Percentiles rank a stretch among this genome's conserved stretches.
These are phyloP conservation scores for Calidris pygmaea DNA, from an alignment of 2,113 vertebrate genomes.

Conservation along the genomic window DNA sequence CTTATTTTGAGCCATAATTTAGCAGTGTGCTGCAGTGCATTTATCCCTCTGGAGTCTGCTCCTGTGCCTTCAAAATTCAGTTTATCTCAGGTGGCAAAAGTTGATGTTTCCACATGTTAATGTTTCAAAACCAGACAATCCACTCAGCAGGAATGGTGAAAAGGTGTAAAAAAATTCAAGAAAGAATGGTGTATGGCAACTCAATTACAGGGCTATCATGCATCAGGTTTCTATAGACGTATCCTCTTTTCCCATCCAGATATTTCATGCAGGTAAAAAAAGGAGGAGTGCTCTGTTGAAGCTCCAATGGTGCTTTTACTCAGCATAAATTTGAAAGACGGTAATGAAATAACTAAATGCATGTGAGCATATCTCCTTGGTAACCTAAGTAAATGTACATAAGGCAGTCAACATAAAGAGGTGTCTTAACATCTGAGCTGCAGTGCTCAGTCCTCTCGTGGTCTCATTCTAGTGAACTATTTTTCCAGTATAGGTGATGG, in stretches of 20 bases:
- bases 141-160: not conserved
- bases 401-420: not conserved
- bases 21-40: not conserved
- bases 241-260: not conserved
- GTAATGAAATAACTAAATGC: not conserved
- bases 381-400: not conserved
- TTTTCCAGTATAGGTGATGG: not conserved
- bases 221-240: not conserved
- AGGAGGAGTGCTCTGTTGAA: not conserved
- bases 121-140: not conserved
- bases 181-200: not conserved
- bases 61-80: accelerated
- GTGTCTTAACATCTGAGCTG: not conserved
- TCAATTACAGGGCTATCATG: not conserved
- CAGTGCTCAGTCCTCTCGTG: not conserved
- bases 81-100: not conserved
- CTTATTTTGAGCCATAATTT: not conserved
- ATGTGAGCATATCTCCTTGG: not conserved
- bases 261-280: not conserved
- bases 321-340: not conserved
- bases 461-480: not conserved
- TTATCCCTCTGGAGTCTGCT: not conserved
- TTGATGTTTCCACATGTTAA: not conserved
- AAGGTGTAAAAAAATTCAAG: not conserved
- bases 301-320: not conserved